Percentiles rank a stretch among this genome's conserved stretches.
Conservation (phyloP, 2,888 invertebrate species). For the Rhingia campestris region DNA sequence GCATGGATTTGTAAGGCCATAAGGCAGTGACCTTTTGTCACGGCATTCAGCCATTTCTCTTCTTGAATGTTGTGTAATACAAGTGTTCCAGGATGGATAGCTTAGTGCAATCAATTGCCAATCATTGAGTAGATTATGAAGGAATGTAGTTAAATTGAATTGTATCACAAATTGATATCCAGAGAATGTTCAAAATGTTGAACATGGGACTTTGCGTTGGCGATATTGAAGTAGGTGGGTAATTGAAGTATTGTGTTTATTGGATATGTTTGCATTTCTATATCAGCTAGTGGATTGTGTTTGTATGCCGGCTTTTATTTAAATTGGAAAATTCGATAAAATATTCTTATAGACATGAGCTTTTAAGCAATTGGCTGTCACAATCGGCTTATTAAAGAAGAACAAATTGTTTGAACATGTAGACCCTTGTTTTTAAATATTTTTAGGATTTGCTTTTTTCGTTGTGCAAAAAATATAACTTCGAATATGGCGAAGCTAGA, state of each 20-base stretch:
- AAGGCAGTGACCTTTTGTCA: constrained; percentile 58
- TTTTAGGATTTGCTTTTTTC: no score
- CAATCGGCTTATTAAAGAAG: no score
- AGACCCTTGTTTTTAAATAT: no score
- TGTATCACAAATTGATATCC: constrained; percentile 52
- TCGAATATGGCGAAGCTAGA: no score
- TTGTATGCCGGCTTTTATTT: background rate
- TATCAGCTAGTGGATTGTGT: background rate
- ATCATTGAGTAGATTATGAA: constrained; percentile 61
- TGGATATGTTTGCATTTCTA: background rate
- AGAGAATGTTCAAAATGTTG: constrained; percentile 32
- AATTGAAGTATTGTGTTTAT: constrained; percentile 20
- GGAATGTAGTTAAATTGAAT: constrained; percentile 62
- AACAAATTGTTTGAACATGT: no score
- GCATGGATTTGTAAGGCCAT: constrained; percentile 23
- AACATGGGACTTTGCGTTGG: background rate
- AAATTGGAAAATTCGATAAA: background rate
- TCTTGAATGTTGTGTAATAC: constrained; percentile 59
- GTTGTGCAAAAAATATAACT: no score
- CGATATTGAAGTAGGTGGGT: background rate
- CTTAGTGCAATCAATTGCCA: constrained; percentile 69
- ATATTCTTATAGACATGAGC: no score
- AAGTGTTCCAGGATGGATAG: constrained; percentile 56
- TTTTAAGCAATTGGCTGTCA: no score
- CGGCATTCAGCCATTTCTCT: constrained; percentile 40